phyloP scores from a whole-genome alignment of 2,113 vertebrate species.

The Dolichallabes microphthalmus region DNA sequence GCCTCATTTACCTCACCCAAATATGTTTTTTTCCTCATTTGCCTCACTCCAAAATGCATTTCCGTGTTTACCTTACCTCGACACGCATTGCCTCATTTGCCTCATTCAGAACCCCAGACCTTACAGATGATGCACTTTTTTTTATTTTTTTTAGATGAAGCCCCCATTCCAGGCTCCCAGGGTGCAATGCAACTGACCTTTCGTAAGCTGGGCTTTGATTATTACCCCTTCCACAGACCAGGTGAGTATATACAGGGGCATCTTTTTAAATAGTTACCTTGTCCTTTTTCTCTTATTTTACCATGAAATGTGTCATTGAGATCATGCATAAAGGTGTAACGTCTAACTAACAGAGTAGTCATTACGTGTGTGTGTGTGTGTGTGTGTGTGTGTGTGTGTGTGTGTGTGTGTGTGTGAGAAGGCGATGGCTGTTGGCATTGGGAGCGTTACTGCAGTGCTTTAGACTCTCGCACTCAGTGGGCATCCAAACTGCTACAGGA shows the following conservation, averaged over 20 bases:
- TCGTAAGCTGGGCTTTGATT: constrained; percentile 90
- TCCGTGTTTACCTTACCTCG: no score
- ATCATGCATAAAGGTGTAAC: not conserved
- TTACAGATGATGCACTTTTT: not conserved
- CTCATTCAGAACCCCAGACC: not conserved
- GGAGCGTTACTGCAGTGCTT: constrained; percentile 87
- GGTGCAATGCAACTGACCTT: constrained; percentile 97
- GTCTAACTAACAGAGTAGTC: not conserved
- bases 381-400: not conserved
- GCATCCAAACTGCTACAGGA: constrained; percentile 82
- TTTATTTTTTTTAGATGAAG: constrained; percentile 66
- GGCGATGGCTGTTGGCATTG: constrained; percentile 88
- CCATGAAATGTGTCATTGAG: not conserved
- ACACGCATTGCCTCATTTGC: not conserved
- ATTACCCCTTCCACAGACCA: constrained; percentile 92
- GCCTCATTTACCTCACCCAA: not conserved
- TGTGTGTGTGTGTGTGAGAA: constrained; percentile 44
- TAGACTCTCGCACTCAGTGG: constrained; percentile 91
- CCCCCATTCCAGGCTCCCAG: constrained; percentile 79
- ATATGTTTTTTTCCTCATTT: no score
- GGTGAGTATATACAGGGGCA: constrained; percentile 70
- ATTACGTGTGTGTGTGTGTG: not conserved
- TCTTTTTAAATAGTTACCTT: not conserved
- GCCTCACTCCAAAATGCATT: no score
- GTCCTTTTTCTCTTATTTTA: not conserved